Evolutionary conservation across 2,888 invertebrate genomes (phyloP), one percentile per base, ranked within the genome.

Genomic region (Macropis europaea): DNA sequence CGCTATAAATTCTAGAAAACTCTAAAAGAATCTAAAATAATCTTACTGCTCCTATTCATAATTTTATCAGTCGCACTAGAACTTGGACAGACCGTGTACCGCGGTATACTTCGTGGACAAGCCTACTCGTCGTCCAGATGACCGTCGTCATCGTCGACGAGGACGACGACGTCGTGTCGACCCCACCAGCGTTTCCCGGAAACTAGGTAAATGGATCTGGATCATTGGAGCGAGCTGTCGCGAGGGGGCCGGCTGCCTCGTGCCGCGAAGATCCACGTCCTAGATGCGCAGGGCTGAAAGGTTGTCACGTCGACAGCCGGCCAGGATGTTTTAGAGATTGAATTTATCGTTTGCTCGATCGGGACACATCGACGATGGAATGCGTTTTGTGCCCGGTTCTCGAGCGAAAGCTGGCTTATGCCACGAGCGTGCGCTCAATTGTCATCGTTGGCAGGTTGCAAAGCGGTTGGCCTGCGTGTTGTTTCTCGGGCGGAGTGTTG

Each of bases 161-260:
- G 40, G 32, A 28, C n/a, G 5, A 13, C 13, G 40, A 24, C 30
- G 9, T 26, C 13, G 38, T 19, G 45, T 28, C 38, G 38, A 56
- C 32, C 22, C 15, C 34, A 45, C 17, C 54, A 36, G 62, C 66
- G 53, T 79, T 79, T 81, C 50, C 60, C 57, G 52, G 64, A 68
- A 86, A 79, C 79, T 84, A 77, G 83, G 84, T 82, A 81, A 85
- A 83, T 79, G 69, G 81, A 85, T 82, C 80, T 84, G 74, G 85
- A 82, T 73, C 82, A 79, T 73, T 73, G 76, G 76, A 68, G 48
- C 70, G 64, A 68, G 36, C 13, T 59, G 43, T 42, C 30, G 24
- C 56, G 7, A 34, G 24, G 38, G 17, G 54, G 22, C 38, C 15
- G 3, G 3, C 13, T 17, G 32, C 28, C 69, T 19, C 53, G 34